Evolutionary conservation across 2,113 vertebrate species (phyloP).

Genomic region (Coregonus clupeaformis): DNA sequence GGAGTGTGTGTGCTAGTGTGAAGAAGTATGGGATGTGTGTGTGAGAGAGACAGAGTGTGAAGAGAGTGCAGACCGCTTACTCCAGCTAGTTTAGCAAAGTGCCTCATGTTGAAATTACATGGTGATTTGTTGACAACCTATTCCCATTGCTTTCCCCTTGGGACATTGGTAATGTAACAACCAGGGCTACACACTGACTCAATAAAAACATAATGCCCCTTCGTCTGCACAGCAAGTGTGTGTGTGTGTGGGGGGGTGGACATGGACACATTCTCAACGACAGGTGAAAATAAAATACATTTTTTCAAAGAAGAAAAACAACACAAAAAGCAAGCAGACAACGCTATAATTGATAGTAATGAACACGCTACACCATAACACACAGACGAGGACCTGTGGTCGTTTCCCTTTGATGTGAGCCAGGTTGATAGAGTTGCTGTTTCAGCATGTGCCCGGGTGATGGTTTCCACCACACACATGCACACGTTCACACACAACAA

Average conservation of each 20-base stretch:
- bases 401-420: no score
- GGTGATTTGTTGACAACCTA: slow-evolving; percentile 48
- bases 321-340: no score
- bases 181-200: not conserved
- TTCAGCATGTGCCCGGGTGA: no score
- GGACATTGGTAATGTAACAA: slow-evolving; percentile 19
- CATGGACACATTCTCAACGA: not conserved
- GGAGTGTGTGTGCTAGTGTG: not conserved
- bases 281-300: no score
- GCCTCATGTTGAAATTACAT: slow-evolving; percentile 42
- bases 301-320: no score
- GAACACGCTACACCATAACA: no score
- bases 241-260: not conserved
- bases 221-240: slow-evolving; percentile 35
- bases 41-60: slow-evolving; percentile 22
- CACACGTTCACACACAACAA: no score
- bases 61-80: slow-evolving; percentile 25
- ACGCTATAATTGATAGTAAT: no score
- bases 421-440: no score
- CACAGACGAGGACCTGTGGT: no score
- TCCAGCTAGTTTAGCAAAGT: slow-evolving; percentile 47
- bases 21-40: not conserved
- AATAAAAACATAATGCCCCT: not conserved
- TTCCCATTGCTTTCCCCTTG: slow-evolving; percentile 48
- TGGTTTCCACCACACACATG: no score